Base-by-base conservation (phyloP, 2,797 vertebrate genomes). In the Microchirus variegatus region DNA sequence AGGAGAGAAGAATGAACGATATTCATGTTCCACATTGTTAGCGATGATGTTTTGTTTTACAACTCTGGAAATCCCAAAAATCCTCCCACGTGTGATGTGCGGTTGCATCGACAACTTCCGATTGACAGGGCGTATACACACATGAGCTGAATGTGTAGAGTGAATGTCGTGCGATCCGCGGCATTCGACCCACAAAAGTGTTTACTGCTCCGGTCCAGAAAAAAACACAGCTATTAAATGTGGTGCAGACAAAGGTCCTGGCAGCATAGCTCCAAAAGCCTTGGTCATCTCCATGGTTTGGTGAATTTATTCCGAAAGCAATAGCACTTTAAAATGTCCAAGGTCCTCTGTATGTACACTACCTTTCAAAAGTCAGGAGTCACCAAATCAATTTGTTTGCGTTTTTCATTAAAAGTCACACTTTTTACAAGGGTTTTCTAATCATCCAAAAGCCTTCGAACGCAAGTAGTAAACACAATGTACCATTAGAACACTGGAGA, bases 231-330 rank as follows among this genome's bases (percentile, higher is more conserved):
- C 22, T 22, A 31, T 75, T 69, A 78, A 73, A 78, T 67, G 70
- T 61, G 53, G 45, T 10, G 19, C 13, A 31, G 31, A 31, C 31
- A 31, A 31, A 31, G 31, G 31, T 31, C 31, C 31, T 12, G 70
- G 75, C 56, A 26, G 73, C 81, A 67, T 77, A 63, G 73, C 70
- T 67, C 22, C 17, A 54, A 40, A 45, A 78, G 49, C 67, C 53
- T 49, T 40, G 26, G 36, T 58, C 2, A 50, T 89, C 74, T 68
- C 85, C 77, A 77, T 73, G 79, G 68, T n/a, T 45, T 41, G 59
- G 49, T 38, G 35, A 55, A 51, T 73, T 16, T 76, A 1, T 37
- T 63, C 38, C 8, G 58, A n/a, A 50, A 49, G 53, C 22, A 0
- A 8, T 61, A 51, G 63, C 59, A 70, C 74, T 58, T 60, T 22